A percentile compares a stretch with the other conserved stretches of the same genome.
phyloP scores from a whole-genome alignment of 2,888 invertebrate species.

The Mythimna ferrago region DNA sequence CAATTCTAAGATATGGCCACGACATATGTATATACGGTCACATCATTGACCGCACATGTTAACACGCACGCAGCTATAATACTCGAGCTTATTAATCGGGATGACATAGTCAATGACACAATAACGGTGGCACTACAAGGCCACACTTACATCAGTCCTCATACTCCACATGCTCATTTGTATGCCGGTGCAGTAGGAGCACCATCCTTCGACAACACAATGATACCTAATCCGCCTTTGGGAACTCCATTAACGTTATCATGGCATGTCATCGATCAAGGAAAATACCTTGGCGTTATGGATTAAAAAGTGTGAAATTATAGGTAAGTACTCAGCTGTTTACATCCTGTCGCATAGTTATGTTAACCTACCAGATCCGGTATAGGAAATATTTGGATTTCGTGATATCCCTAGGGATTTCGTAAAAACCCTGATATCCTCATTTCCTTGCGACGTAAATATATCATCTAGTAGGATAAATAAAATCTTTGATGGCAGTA shows the following conservation, averaged over 20 bases:
- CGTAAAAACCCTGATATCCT: no score
- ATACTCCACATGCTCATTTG: conserved; percentile 73
- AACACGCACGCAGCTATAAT: conserved; percentile 27
- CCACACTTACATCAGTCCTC: conserved; percentile 66
- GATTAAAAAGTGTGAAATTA: conserved; percentile 27
- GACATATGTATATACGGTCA: conserved; percentile 1
- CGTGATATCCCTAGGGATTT: no score
- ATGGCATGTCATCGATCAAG: conserved; percentile 40
- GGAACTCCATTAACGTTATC: conserved; percentile 58
- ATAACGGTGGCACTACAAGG: conserved; percentile 75
- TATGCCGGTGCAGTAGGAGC: conserved; percentile 69
- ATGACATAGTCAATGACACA: conserved; percentile 72
- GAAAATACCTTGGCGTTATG: conserved; percentile 44
- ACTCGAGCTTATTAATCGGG: conserved; percentile 45
- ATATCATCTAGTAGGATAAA: no score
- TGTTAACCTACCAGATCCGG: not conserved
- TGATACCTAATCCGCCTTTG: conserved; percentile 64
- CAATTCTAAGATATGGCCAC: no score
- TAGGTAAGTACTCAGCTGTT: not conserved
- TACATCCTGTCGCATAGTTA: not conserved
- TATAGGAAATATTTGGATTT: no score
- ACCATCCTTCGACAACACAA: conserved; percentile 66
- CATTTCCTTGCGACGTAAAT: no score
- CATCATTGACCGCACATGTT: conserved; percentile 30
- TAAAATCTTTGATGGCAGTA: no score